Evolutionary conservation across 2,888 invertebrate species (phyloP), one percentile per base, ranked within the genome.

Genomic region (Lithosia quadra): DNA sequence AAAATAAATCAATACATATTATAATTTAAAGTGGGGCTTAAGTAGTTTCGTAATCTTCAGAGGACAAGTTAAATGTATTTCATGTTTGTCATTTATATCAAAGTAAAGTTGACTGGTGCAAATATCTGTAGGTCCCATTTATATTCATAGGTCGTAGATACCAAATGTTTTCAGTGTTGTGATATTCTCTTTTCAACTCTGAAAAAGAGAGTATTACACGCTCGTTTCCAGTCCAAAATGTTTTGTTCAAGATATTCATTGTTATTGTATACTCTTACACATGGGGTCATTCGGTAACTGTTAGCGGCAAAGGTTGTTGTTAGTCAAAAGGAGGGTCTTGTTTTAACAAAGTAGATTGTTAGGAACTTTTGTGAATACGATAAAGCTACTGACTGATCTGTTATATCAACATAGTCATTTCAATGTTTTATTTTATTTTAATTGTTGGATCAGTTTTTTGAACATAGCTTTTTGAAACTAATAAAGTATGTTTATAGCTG

Each of bases 61-160:
- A n/a, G n/a, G n/a, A n/a, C n/a, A n/a, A n/a, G n/a, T n/a, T n/a
- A n/a, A n/a, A n/a, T n/a, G n/a, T n/a, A 73, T 81, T 80, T 79
- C 43, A 69, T 63, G 68, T 73, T 74, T 69, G 66, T 70, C 69
- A 49, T 43, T 60, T 76, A 70, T 72, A 71, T 75, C 58, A 69
- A 63, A 67, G 64, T 68, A 63, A 73, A n/a, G 67, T 55, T 58
- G 8, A 10, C 28, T 49, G 49, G 49, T 49, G n/a, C n/a, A 56
- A 24, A 56, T 21, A 56, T 24, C 55, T 56, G 22, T 56, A 28
- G 28, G 28, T 28, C 22, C 55, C 21, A 56, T 56, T 56, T 56
- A 24, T 56, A 56, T 49, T 49, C 49, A 49, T 49, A 9, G 49
- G 49, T 49, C 18, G 49, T 49, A n/a, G n/a, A n/a, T n/a, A n/a